A percentile compares a stretch with the other conserved stretches of the same genome.
These are phyloP conservation scores for Sphyrna mokarran DNA, from an alignment of 2,113 vertebrate species.

Conservation along the genomic window DNA sequence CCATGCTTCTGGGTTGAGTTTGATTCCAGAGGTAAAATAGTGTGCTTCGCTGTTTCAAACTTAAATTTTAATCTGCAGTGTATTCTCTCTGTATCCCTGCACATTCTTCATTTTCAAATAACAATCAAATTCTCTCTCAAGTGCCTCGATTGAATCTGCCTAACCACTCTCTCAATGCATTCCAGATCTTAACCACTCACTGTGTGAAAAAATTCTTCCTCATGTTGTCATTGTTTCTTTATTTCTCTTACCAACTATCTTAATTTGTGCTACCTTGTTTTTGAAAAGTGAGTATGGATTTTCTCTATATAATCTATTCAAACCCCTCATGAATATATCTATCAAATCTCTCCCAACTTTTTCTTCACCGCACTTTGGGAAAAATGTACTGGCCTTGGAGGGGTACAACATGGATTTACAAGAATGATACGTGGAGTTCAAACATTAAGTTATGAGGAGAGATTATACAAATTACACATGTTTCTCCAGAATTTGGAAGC, in stretches of 20 bases:
- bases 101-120: neutral
- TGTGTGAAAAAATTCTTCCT: neutral
- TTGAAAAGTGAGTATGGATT: neutral
- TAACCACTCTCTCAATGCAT: neutral
- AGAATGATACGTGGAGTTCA: no score
- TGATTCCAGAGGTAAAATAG: conserved; percentile 10
- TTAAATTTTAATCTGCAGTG: neutral
- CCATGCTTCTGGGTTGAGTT: neutral
- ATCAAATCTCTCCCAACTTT: neutral
- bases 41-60: neutral
- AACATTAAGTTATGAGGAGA: no score
- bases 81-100: neutral
- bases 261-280: neutral
- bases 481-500: no score
- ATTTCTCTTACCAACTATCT: neutral
- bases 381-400: no score
- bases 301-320: neutral
- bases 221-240: neutral
- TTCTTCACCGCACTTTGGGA: no score
- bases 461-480: no score
- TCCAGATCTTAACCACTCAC: neutral
- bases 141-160: neutral
- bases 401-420: no score
- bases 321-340: no score
- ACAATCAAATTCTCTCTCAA: neutral